Evolutionary conservation across 2,797 vertebrate genomes (phyloP), one percentile per base, ranked within the genome.

Genomic region (Galago senegalensis): DNA sequence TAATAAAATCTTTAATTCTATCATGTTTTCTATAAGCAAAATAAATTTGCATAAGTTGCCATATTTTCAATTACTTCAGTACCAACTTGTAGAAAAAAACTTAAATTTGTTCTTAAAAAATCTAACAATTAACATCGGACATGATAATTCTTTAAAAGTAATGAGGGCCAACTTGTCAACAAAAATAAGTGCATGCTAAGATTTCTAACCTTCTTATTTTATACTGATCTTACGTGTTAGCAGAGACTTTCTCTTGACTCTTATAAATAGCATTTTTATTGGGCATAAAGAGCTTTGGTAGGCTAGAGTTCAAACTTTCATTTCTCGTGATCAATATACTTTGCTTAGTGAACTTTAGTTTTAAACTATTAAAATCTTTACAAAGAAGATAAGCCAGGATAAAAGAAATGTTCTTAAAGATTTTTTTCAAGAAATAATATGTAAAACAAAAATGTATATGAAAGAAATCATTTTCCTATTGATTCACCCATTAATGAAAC

Each of bases 331-430:
- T 76, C 40, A 43, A 20, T 27, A 4, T 4, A 58, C 29, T 95
- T 65, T 88, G 61, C 43, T 93, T 87, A 60, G 40, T 46, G 58
- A 89, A 92, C 17, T 18, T 92, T 16, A 73, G 56, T 82, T 88
- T 88, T 16, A 92, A 61, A 82, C 12, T 12, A 56, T 65, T 31
- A 91, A 81, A 70, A 94, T 34, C 43, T 86, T 72, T 29, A 18
- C 13, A 95, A 5, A 75, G 9, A 80, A 75, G 31, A 89, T 5
- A 84, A 67, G 37, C 23, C 83, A 27, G 31, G 56, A 92, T 65
- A 61, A 92, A 72, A 84, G 3, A 46, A 56, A 58, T 70, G 88
- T 49, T 77, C 37, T 49, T 70, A 89, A 7, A 69, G 6, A 3
- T 31, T 17, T 58, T 40, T 75, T 81, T n/a, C 61, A 46, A 13